phyloP scores from a whole-genome alignment of 2,797 vertebrate genomes.

The Nannoperca obscura region DNA sequence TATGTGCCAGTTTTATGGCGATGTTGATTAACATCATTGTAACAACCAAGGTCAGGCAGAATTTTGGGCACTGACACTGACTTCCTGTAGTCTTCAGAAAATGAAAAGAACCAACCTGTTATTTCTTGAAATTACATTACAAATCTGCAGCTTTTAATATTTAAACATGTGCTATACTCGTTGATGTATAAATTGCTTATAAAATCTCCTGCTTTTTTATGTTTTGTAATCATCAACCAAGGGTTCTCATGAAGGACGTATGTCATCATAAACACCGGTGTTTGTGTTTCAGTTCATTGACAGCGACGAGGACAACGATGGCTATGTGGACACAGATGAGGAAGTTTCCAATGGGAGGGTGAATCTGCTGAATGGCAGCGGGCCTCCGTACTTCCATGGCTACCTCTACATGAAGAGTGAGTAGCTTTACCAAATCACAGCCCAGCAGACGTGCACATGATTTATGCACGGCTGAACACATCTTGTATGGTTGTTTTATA shows the following conservation, averaged over 20 bases:
- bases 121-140: neutral
- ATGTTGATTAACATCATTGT: constrained; percentile 9
- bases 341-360: constrained; percentile 90
- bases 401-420: constrained; percentile 97
- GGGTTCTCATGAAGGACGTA: neutral
- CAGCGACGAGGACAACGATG: constrained; percentile 92
- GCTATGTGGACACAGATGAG: constrained; percentile 94
- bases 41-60: constrained; percentile 21
- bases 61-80: constrained; percentile 18
- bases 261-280: neutral
- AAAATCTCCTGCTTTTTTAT: neutral
- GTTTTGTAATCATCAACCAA: neutral
- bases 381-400: constrained; percentile 94
- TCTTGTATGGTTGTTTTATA: neutral
- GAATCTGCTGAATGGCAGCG: constrained; percentile 88
- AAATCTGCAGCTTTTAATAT: neutral
- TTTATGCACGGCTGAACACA: constrained; percentile 39
- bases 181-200: neutral
- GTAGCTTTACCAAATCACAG: constrained; percentile 55
- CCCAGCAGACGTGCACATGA: constrained; percentile 53
- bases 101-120: neutral
- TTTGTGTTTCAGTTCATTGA: constrained; percentile 88
- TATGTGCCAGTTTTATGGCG: constrained; percentile 16
- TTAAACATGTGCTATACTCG: neutral
- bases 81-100: neutral